Conservation (phyloP, 2,113 vertebrate species). For the Machaerirhynchus nigripectus region DNA sequence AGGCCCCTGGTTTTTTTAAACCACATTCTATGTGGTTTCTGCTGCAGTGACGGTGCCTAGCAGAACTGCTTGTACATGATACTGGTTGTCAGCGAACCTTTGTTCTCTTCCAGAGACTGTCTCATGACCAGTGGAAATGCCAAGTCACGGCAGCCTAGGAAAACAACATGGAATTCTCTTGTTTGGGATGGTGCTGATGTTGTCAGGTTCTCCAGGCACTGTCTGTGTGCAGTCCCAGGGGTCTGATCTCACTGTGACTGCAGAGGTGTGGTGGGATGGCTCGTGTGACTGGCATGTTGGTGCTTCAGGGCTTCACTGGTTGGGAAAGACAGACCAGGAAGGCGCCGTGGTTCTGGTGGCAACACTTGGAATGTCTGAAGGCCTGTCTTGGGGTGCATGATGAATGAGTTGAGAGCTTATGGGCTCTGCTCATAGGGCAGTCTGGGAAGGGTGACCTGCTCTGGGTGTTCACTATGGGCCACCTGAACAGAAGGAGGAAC, state of each 20-base stretch:
- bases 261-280: neutral
- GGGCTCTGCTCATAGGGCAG: neutral
- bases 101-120: neutral
- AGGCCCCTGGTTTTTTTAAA: neutral
- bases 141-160: neutral
- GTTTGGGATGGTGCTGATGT: neutral
- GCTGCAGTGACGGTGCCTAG: neutral
- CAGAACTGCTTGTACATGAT: neutral
- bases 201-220: neutral
- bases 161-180: neutral
- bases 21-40: neutral
- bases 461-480: neutral
- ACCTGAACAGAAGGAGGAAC: neutral
- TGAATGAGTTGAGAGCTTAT: rapidly evolving
- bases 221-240: neutral
- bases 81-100: neutral
- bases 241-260: neutral
- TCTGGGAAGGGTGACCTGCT: neutral
- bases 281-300: neutral
- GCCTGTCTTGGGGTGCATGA: neutral
- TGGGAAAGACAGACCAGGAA: neutral
- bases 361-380: no score
- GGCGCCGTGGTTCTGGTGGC: neutral
- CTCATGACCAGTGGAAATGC: rapidly evolving
- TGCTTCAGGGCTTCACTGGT: neutral